Evolutionary conservation across 2,113 vertebrate genomes (phyloP).

Genomic region (Jaculus jaculus): DNA sequence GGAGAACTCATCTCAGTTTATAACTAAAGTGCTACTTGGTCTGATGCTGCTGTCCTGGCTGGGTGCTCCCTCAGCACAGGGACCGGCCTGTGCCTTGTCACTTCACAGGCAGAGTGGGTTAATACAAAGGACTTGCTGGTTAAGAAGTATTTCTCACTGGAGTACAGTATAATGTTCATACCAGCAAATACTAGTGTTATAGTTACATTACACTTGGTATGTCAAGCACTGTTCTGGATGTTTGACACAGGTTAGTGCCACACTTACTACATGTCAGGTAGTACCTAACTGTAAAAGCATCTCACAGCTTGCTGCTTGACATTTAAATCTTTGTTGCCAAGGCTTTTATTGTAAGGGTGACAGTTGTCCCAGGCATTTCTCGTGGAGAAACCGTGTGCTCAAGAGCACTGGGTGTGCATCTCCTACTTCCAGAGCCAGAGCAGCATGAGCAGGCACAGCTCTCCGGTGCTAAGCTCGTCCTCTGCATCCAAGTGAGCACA

Average conservation of each 20-base stretch:
- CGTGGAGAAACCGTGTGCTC: neutral
- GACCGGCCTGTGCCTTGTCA: neutral
- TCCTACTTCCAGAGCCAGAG: neutral
- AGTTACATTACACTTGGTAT: rapidly evolving
- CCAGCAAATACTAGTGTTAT: neutral
- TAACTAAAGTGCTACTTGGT: neutral
- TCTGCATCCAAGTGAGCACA: rapidly evolving
- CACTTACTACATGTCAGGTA: neutral
- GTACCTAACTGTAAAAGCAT: neutral
- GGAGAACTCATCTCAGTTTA: conserved; percentile 1
- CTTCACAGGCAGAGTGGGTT: neutral
- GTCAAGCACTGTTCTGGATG: neutral
- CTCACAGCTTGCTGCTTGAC: neutral
- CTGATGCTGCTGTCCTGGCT: neutral
- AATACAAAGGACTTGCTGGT: neutral
- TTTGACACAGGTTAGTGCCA: rapidly evolving
- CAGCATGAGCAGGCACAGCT: neutral
- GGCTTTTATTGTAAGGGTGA: neutral
- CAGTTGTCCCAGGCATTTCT: conserved; percentile 16
- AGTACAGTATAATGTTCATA: too few relatives aligned
- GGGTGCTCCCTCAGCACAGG: neutral
- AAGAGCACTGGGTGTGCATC: neutral
- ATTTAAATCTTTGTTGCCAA: neutral
- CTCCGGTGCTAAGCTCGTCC: neutral
- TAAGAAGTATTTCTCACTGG: too few relatives aligned